Conservation (phyloP, 2,888 invertebrate species). For the Drymonia ruficornis region DNA sequence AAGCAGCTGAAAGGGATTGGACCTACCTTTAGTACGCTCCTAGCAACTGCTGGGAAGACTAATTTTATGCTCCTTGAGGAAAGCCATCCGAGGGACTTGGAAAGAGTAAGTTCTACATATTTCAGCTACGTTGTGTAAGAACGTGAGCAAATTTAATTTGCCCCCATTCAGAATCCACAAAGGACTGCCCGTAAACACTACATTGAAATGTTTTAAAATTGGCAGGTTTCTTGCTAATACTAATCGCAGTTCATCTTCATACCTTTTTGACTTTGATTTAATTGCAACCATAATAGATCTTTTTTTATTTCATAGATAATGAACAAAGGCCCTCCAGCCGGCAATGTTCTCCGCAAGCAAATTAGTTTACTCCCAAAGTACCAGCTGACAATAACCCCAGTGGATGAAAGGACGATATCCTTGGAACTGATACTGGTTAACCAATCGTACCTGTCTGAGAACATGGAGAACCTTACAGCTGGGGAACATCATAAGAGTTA, state of each 20-base stretch:
- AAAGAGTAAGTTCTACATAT: slow-evolving; percentile 78
- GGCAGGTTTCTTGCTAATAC: too few species aligned
- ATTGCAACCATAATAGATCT: too few species aligned
- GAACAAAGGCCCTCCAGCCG: slow-evolving; percentile 90
- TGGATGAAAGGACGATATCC: slow-evolving; percentile 57
- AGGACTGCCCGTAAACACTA: too few species aligned
- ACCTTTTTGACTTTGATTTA: too few species aligned
- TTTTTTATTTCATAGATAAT: slow-evolving; percentile 82
- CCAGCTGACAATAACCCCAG: slow-evolving; percentile 66
- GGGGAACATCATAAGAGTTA: slow-evolving; percentile 81
- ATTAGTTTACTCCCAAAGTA: slow-evolving; percentile 87
- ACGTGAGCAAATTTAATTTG: too few species aligned
- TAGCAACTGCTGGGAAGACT: slow-evolving; percentile 88
- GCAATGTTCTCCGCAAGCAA: slow-evolving; percentile 87
- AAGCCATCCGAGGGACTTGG: slow-evolving; percentile 89
- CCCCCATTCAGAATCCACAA: too few species aligned
- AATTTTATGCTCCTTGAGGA: slow-evolving; percentile 86
- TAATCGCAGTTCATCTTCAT: too few species aligned
- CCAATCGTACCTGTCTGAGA: slow-evolving; percentile 67
- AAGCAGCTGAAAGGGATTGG: slow-evolving; percentile 90
- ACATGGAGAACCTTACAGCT: slow-evolving; percentile 72
- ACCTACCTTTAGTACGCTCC: slow-evolving; percentile 84
- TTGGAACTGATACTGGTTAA: slow-evolving; percentile 73
- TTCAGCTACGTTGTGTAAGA: too few species aligned
- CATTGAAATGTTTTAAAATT: too few species aligned